These are phyloP conservation scores for Timema podura DNA, from an alignment of 2,888 invertebrate genomes.

Conservation along the genomic window DNA sequence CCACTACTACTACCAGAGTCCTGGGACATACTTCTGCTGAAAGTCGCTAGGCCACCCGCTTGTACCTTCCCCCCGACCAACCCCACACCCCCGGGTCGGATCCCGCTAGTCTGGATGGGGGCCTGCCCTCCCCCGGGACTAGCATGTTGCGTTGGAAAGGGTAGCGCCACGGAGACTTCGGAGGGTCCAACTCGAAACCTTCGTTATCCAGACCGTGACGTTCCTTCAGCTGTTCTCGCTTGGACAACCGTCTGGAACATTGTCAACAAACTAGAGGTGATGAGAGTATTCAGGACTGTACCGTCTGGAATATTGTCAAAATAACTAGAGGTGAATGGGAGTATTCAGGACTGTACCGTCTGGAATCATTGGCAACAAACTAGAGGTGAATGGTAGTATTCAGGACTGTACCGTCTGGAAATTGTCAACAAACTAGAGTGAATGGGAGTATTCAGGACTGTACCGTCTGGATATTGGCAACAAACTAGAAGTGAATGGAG, in stretches of 20 bases:
- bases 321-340: no score
- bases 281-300: no score
- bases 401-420: no score
- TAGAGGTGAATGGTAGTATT: no score
- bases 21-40: slow-evolving; percentile 36
- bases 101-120: background rate
- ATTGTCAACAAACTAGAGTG: no score
- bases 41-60: slow-evolving; percentile 15
- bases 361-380: no score
- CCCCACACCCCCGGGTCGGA: background rate
- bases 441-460: no score
- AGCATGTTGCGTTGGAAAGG: slow-evolving; percentile 47
- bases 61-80: background rate
- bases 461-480: no score
- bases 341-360: no score
- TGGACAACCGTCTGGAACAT: slow-evolving; percentile 38
- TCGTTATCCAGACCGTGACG: slow-evolving; percentile 61
- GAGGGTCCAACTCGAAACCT: slow-evolving; percentile 62
- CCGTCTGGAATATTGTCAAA: no score
- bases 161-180: slow-evolving; percentile 74
- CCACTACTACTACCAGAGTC: slow-evolving; percentile 37
- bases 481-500: no score
- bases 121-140: background rate
- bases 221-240: slow-evolving; percentile 40
- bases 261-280: no score